Conservation (phyloP, 2,113 vertebrate genomes). For the Neotoma lepida region DNA sequence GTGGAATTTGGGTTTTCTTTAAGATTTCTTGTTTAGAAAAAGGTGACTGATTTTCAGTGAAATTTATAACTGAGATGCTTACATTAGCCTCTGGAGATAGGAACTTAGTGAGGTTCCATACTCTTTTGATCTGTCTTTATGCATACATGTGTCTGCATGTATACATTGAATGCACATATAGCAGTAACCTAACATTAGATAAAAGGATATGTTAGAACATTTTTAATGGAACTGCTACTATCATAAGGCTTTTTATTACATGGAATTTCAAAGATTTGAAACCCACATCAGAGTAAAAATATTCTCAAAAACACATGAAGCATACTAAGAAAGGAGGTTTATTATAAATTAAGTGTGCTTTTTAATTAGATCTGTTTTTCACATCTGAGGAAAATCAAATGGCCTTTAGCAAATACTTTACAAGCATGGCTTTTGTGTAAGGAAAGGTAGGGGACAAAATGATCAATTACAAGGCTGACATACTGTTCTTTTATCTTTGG, state of each 20-base stretch:
- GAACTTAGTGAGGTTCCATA: neutral
- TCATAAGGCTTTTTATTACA: neutral
- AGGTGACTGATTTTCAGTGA: neutral
- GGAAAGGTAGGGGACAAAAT: conserved; percentile 59
- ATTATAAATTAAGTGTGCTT: conserved; percentile 64
- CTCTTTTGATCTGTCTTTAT: neutral
- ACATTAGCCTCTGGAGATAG: neutral
- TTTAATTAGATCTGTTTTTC: conserved; percentile 70
- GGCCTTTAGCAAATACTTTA: conserved; percentile 75
- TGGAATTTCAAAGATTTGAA: conserved; percentile 55
- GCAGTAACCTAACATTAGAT: neutral
- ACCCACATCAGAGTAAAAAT: conserved; percentile 43
- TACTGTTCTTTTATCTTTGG: conserved; percentile 61
- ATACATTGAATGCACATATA: neutral
- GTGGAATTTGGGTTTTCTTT: conserved; percentile 27
- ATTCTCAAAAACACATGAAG: conserved; percentile 16
- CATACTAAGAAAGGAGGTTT: conserved; percentile 42
- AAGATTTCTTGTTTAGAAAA: conserved; percentile 40
- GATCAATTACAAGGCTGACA: conserved; percentile 67
- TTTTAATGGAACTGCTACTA: neutral
- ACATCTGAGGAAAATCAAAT: conserved; percentile 75
- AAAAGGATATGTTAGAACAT: neutral
- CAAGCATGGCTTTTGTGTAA: conserved; percentile 57
- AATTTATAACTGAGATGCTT: conserved; percentile 24
- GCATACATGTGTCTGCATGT: neutral